phyloP scores from a whole-genome alignment of 1,140 invertebrate genomes.

The Tenebrio molitor region DNA sequence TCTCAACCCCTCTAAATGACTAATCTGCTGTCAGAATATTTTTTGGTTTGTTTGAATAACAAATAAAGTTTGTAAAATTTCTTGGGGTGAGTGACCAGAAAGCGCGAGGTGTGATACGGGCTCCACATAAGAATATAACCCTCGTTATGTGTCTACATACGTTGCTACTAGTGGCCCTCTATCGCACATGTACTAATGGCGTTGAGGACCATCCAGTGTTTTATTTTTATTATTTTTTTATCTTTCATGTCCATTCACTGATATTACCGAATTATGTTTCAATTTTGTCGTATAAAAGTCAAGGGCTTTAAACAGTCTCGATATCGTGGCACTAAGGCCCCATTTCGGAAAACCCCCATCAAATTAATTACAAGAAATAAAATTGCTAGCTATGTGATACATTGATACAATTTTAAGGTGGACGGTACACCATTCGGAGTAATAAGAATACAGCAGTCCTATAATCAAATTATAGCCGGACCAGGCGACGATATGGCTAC shows the following conservation, averaged over 20 bases:
- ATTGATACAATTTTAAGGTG: too few relatives aligned
- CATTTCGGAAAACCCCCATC: neutral
- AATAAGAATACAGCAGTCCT: slow-evolving; percentile 32
- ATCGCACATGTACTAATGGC: slow-evolving; percentile 50
- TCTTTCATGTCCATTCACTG: slow-evolving; percentile 49
- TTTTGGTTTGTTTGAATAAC: too few relatives aligned
- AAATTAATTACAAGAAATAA: slow-evolving; percentile 16
- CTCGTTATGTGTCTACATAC: slow-evolving; percentile 48
- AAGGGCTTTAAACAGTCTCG: slow-evolving; percentile 32
- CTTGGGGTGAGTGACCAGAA: neutral
- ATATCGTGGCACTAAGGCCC: neutral
- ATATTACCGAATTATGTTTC: slow-evolving; percentile 51
- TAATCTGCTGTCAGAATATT: too few relatives aligned
- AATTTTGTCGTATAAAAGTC: slow-evolving; percentile 41
- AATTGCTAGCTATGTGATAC: too few relatives aligned
- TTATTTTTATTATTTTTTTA: slow-evolving; percentile 53
- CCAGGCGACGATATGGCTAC: slow-evolving; percentile 36
- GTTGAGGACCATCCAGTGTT: slow-evolving; percentile 48
- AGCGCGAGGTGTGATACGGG: slow-evolving; percentile 17
- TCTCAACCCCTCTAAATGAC: too few relatives aligned
- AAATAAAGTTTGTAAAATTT: too few relatives aligned
- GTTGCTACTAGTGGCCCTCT: slow-evolving; percentile 47
- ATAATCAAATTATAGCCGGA: slow-evolving; percentile 25
- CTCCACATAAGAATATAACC: slow-evolving; percentile 40
- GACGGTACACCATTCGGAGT: neutral